A percentile compares a stretch with the other conserved stretches of the same genome.
Evolutionary conservation across 2,888 invertebrate species (phyloP).

Genomic region (Parelbella ahira): DNA sequence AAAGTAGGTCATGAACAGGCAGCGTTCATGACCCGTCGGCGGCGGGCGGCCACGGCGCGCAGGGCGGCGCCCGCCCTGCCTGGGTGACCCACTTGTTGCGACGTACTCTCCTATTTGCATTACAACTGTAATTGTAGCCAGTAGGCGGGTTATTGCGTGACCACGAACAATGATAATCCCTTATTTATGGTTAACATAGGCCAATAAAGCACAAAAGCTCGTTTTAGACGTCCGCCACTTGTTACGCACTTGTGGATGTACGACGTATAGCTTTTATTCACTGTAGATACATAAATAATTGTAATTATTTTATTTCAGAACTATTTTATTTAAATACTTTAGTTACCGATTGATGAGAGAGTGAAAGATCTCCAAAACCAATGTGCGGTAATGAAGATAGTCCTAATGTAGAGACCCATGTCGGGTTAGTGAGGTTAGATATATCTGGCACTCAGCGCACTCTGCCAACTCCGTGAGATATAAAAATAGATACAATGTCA

Average conservation of each 20-base stretch:
- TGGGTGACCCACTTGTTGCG: conserved; percentile 77
- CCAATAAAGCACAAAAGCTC: conserved; percentile 13
- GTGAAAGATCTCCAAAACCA: too few relatives aligned
- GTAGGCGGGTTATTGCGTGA: conserved; percentile 18
- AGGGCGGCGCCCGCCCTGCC: conserved; percentile 37
- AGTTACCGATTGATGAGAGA: too few relatives aligned
- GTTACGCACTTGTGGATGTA: not conserved
- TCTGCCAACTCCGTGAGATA: too few relatives aligned
- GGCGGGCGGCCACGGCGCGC: conserved; percentile 32
- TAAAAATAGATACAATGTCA: too few relatives aligned
- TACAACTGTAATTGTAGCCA: conserved; percentile 30
- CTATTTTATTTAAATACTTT: too few relatives aligned
- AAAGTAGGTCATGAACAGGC: conserved; percentile 74
- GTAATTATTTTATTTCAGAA: too few relatives aligned
- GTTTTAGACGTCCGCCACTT: conserved; percentile 11
- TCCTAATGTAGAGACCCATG: too few relatives aligned
- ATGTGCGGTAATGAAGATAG: too few relatives aligned
- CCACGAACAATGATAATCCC: conserved; percentile 21
- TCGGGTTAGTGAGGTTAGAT: too few relatives aligned
- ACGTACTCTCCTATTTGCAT: conserved; percentile 57
- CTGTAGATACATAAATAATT: too few relatives aligned
- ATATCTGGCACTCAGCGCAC: too few relatives aligned
- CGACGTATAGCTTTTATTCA: too few relatives aligned
- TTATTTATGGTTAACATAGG: conserved; percentile 9
- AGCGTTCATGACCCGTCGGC: conserved; percentile 66